Base-by-base conservation (phyloP, 2,113 vertebrate genomes). In the Labeo catla region DNA sequence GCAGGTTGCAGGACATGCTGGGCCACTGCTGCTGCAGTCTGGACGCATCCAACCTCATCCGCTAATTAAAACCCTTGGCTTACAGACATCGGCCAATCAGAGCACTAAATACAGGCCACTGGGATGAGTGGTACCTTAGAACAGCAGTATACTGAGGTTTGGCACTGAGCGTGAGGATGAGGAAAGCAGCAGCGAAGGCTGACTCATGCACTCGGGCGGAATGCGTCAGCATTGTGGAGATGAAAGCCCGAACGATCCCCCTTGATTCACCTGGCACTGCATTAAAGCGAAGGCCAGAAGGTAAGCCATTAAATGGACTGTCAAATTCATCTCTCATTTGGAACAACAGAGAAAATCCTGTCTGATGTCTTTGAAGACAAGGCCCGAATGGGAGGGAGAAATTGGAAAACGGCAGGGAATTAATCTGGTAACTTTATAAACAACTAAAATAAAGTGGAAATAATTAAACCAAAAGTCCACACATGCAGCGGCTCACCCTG, bases 211-310 rank as follows among this genome's bases (percentile, higher is more conserved):
- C 77, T 76, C 6, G 8, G 68, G 39, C 50, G 70, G 50, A 76
- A 72, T 83, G 63, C 76, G 16, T 83, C 43, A 73, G 63, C 49
- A 82, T 63, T 19, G 23, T 54, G 59, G 21, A 72, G 73, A 83
- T 85, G 63, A 83, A 83, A 79, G 84, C 21, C 11, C 12, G 49
- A 81, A 47, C 61, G 28, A 76, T 83, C 66, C 23, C 34, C 87
- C 87, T 63, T 88, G 83, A 88, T 89, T 86, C 49, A 86, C 54
- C 66, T 87, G 85, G 68, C 47, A 59, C 52, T n/a, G n/a, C 76
- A 86, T 86, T 86, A 88, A 76, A 65, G 68, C 73, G 21, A 70
- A 61, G 65, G 50, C 83, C 82, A 85, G 77, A 85, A 89, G 84
- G 81, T 84, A 65, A 84, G 36, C 39, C 50, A 85, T 81, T 86